Percentiles rank a stretch among this genome's conserved stretches.
These are phyloP conservation scores for Rhynchomys soricoides DNA, from an alignment of 2,113 vertebrate genomes.

Conservation along the genomic window DNA sequence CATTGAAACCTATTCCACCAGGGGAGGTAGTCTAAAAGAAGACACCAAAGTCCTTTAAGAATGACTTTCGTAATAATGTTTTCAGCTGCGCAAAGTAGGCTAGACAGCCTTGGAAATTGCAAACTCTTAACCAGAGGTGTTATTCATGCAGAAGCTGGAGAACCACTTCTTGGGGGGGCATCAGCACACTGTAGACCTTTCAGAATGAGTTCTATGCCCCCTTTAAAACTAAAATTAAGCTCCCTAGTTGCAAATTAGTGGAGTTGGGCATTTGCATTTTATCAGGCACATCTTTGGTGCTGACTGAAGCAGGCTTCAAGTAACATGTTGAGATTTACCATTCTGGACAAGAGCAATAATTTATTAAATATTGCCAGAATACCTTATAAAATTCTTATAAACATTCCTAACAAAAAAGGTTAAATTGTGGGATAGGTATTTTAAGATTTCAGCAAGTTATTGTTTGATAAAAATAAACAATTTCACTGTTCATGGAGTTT, in stretches of 20 bases:
- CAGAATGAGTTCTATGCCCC: background rate
- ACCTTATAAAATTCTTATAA: background rate
- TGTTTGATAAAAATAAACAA: conserved; percentile 7
- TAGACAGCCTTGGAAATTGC: background rate
- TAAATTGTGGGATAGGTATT: background rate
- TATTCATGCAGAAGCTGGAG: background rate
- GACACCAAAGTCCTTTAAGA: background rate
- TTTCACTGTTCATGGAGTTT: background rate
- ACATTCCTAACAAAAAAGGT: background rate
- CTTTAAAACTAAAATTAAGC: background rate
- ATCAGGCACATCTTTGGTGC: background rate
- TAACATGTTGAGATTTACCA: background rate
- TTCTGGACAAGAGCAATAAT: background rate
- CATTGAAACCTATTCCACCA: background rate
- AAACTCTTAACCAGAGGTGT: too few species aligned
- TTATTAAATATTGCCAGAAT: background rate
- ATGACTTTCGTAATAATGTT: background rate
- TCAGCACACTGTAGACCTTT: background rate
- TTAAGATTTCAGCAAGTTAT: background rate
- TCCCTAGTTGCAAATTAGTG: background rate
- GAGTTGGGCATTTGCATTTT: background rate
- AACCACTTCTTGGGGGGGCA: background rate
- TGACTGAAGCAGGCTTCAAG: background rate
- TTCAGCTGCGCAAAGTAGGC: background rate
- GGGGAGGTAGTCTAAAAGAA: background rate